Percentiles rank a stretch among this genome's conserved stretches.
These are phyloP conservation scores for Tethea ocularis DNA, from an alignment of 2,888 invertebrate genomes.

Conservation along the genomic window DNA sequence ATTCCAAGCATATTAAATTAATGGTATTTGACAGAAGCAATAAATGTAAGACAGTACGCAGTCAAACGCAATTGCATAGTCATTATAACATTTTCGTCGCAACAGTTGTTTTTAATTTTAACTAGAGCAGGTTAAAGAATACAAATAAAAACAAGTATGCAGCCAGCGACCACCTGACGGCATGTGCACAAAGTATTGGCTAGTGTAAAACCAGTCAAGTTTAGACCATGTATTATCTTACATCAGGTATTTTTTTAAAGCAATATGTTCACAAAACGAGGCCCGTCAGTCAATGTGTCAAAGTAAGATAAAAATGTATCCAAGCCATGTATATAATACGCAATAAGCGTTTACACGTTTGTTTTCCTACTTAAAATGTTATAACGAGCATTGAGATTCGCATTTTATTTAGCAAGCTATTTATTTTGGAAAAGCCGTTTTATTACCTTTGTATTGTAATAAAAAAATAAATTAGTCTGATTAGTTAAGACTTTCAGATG, in stretches of 20 bases:
- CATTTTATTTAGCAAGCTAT: too few species aligned
- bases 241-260: conserved; percentile 54
- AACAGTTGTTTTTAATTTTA: conserved; percentile 14
- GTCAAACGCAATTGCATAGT: conserved; percentile 12
- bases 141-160: conserved; percentile 54
- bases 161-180: conserved; percentile 62
- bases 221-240: conserved; percentile 65
- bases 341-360: not conserved
- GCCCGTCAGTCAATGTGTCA: conserved; percentile 32
- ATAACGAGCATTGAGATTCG: not conserved
- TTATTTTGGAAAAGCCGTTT: too few species aligned
- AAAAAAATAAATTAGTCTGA: too few species aligned
- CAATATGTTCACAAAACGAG: conserved; percentile 43
- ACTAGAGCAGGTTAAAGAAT: conserved; percentile 21
- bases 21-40: not conserved
- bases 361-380: not conserved
- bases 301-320: conserved; percentile 17
- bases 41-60: not conserved
- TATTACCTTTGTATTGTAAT: too few species aligned
- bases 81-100: conserved; percentile 10
- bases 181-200: conserved; percentile 49
- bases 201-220: conserved; percentile 56
- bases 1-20: too few species aligned
- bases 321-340: not conserved
- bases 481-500: too few species aligned